Evolutionary conservation across 2,113 vertebrate genomes (phyloP).

Genomic region (Polyodon spathula): DNA sequence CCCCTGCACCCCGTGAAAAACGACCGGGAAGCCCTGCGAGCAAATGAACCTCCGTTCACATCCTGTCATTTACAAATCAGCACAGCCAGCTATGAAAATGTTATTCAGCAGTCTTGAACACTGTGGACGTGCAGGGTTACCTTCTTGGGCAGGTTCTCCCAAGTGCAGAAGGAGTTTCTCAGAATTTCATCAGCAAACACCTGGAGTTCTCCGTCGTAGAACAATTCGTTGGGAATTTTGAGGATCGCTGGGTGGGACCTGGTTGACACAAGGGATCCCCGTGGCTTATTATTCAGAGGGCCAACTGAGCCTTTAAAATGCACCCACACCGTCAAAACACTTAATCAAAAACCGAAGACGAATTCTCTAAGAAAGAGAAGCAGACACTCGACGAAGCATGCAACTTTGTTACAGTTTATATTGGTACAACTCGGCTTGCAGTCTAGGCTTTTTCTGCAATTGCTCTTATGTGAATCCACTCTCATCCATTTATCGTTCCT

Average conservation of each 20-base stretch:
- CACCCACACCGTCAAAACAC: too few species aligned
- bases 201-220: slow-evolving; percentile 75
- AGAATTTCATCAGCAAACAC: slow-evolving; percentile 34
- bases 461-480: too few species aligned
- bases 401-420: too few species aligned
- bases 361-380: too few species aligned
- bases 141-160: slow-evolving; percentile 66
- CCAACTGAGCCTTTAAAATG: too few species aligned
- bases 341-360: too few species aligned
- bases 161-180: slow-evolving; percentile 60
- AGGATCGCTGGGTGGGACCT: slow-evolving; percentile 87
- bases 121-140: slow-evolving; percentile 47
- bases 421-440: too few species aligned
- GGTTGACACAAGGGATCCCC: not conserved
- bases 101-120: too few species aligned
- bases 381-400: too few species aligned
- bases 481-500: too few species aligned
- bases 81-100: not conserved
- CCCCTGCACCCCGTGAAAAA: slow-evolving; percentile 78
- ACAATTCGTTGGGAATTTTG: slow-evolving; percentile 71
- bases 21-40: slow-evolving; percentile 75
- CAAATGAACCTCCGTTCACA: not conserved
- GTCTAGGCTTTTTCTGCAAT: too few species aligned
- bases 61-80: not conserved
- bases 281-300: too few species aligned